Evolutionary conservation across 2,113 vertebrate species (phyloP).

Genomic region (Protobothrops mucrosquamatus): DNA sequence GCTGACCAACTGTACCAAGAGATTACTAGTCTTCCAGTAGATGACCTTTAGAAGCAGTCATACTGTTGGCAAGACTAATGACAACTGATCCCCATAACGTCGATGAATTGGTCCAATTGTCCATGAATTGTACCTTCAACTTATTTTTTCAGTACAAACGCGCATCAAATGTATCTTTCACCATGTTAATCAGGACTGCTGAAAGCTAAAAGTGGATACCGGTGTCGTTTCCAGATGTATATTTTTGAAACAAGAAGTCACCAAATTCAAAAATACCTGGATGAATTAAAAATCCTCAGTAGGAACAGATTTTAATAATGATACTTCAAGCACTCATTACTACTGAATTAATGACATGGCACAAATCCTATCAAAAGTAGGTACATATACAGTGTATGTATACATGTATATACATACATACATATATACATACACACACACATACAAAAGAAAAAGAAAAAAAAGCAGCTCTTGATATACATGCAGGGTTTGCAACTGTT

Average conservation of each 20-base stretch:
- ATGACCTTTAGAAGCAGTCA: no score
- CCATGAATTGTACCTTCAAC: no score
- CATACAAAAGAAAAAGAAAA: background rate
- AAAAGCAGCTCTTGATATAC: background rate
- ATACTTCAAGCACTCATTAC: background rate
- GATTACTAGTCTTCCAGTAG: no score
- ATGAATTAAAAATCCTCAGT: background rate
- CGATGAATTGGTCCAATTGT: no score
- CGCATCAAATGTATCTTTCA: no score
- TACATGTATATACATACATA: no score
- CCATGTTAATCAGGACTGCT: background rate
- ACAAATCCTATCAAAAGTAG: background rate
- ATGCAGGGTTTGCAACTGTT: background rate
- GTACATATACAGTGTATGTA: background rate
- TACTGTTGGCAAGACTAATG: no score
- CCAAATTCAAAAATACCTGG: background rate
- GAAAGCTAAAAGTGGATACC: background rate
- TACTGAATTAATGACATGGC: background rate
- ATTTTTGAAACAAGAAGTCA: no score
- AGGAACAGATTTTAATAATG: background rate
- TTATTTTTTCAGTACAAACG: no score
- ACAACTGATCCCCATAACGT: no score
- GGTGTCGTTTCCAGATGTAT: background rate
- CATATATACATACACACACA: no score
- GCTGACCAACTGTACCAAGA: no score